Evolutionary conservation across 2,113 vertebrate genomes (phyloP), one percentile per base, ranked within the genome.

Genomic region (Sarotherodon lohbergeri): DNA sequence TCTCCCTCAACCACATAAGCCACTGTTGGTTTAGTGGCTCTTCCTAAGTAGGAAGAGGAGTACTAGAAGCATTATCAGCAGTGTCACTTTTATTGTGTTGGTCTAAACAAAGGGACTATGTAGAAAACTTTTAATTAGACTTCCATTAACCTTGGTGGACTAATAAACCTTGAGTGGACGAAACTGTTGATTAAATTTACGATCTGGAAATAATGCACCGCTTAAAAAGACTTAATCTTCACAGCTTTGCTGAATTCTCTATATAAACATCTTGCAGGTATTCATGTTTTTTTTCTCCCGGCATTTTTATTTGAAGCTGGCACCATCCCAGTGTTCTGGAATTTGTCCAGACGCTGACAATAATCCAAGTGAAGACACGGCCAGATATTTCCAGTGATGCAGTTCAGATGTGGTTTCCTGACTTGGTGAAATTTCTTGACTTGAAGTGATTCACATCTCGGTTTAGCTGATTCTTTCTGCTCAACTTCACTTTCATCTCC

Each of bases 81-180:
- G 34, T 41, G 32, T 36, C 61, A 66, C 22, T 82, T 57, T 80
- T 54, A 82, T n/a, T 90, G 84, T 32, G n/a, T 55, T 16, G 10
- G 11, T 82, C 48, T 82, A 43, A 36, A 81, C 36, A 56, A 29
- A 10, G 36, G 10, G 22, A 6, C 19, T 76, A 12, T 54, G 52
- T 81, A 8, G 10, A 78, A 84, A 83, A 55, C 71, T 32, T 86
- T 86, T 61, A 71, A 87, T 89, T 88, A 59, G 71, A 87, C 81
- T 87, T 85, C 5, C 6, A 78, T 78, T 78, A 78, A 50, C 29
- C 16, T 78, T 78, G 17, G 34, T 52, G 43, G 41, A 41, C 71
- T 81, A 66, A 84, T 41, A 84, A 76, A 86, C 9, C 6, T 85
- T 80, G 3, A 63, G 34, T 86, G 54, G 3, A 66, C 4, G 22